Conservation (phyloP, 2,113 vertebrate genomes). For the Oenanthe oenanthe region DNA sequence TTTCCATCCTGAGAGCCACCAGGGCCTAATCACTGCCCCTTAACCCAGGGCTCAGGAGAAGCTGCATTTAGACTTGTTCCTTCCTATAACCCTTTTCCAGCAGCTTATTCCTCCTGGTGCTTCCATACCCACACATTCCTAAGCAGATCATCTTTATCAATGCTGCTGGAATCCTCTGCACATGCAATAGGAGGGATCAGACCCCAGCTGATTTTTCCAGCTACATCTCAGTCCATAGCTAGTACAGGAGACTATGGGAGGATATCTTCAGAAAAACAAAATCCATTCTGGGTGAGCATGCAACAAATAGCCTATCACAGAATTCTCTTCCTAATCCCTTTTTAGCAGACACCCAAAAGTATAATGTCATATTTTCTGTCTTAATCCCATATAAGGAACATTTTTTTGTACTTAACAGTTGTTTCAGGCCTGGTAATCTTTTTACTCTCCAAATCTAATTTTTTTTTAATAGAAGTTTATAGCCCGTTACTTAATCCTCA, state of each 20-base stretch:
- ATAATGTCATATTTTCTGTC: neutral
- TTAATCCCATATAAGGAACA: slow-evolving; percentile 20
- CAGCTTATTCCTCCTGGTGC: neutral
- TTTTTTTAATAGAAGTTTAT: neutral
- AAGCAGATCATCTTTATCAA: neutral
- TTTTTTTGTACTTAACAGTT: neutral
- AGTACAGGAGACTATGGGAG: neutral
- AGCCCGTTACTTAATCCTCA: neutral
- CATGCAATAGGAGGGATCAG: neutral
- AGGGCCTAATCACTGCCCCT: neutral
- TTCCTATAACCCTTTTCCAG: neutral
- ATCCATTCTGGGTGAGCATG: neutral
- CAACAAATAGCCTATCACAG: neutral
- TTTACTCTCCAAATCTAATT: neutral
- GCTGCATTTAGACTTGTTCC: neutral
- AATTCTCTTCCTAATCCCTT: neutral
- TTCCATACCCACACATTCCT: neutral
- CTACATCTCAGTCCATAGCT: neutral
- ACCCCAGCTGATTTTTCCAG: neutral
- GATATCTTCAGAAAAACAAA: neutral
- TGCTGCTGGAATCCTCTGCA: neutral
- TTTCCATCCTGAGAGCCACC: neutral
- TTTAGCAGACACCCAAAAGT: neutral
- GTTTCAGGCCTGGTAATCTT: slow-evolving; percentile 7
- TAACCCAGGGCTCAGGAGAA: neutral